Evolutionary conservation across 92 coral and sea anemone genomes (phyloP).

Genomic region (Porites evermanni): DNA sequence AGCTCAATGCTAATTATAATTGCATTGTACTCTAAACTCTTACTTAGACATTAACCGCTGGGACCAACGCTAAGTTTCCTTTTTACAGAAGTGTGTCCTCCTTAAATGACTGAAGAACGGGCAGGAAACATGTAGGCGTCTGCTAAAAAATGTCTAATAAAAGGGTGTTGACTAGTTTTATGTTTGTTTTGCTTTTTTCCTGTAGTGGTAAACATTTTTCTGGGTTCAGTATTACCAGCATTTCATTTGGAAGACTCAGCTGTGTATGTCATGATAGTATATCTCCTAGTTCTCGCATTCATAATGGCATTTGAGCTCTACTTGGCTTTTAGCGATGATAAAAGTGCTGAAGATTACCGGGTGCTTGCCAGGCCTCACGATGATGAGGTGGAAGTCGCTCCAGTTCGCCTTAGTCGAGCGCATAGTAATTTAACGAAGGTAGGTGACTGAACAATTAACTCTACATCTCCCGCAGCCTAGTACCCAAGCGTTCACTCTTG

Average conservation of each 20-base stretch:
- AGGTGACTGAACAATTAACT: background rate
- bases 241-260: constrained; percentile 47
- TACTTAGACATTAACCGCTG: too few species aligned
- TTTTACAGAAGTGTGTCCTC: too few species aligned
- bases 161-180: background rate
- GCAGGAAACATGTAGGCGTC: too few species aligned
- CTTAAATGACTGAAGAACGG: too few species aligned
- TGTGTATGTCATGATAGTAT: constrained; percentile 58
- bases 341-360: background rate
- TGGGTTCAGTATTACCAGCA: constrained; percentile 49
- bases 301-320: constrained; percentile 55
- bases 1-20: too few species aligned
- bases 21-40: too few species aligned
- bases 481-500: too few species aligned
- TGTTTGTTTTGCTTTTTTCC: too few species aligned
- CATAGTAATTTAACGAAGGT: constrained; percentile 5
- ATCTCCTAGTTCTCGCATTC: constrained; percentile 31
- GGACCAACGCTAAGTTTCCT: too few species aligned
- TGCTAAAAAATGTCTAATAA: too few species aligned
- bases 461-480: too few species aligned
- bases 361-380: constrained; percentile 37
- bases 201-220: constrained; percentile 63
- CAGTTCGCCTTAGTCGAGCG: constrained; percentile 1
- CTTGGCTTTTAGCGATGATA: constrained; percentile 10
- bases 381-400: constrained; percentile 39